phyloP scores from a whole-genome alignment of 2,797 vertebrate species.

The Rhinophrynus dorsalis region DNA sequence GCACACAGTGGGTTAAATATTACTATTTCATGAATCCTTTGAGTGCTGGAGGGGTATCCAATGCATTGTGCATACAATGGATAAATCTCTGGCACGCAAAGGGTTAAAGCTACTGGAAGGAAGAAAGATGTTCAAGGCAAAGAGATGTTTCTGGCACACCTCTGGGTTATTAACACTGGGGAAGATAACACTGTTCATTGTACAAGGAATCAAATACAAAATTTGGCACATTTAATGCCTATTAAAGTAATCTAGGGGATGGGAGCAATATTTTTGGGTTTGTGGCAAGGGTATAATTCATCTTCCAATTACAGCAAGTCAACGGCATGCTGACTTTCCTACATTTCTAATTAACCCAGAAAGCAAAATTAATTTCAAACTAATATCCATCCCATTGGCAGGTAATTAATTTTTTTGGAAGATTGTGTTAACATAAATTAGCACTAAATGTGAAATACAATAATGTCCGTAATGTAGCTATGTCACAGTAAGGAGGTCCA shows the following conservation, averaged over 20 bases:
- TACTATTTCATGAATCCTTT: too few species aligned
- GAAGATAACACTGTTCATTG: conserved; percentile 29
- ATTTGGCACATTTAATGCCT: conserved; percentile 29
- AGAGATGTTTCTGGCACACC: too few species aligned
- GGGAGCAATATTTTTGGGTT: conserved; percentile 41
- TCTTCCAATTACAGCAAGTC: conserved; percentile 47
- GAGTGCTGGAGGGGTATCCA: too few species aligned
- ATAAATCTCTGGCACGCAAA: too few species aligned
- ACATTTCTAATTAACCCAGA: conserved; percentile 49
- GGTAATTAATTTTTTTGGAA: conserved; percentile 45
- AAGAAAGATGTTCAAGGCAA: too few species aligned
- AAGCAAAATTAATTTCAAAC: conserved; percentile 48
- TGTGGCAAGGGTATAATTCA: conserved; percentile 39
- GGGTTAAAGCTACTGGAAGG: too few species aligned
- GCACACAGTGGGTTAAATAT: too few species aligned
- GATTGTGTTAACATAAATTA: conserved; percentile 47
- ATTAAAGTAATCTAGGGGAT: conserved; percentile 12
- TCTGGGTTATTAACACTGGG: not conserved
- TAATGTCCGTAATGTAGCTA: conserved; percentile 35
- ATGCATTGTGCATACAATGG: too few species aligned
- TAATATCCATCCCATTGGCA: conserved; percentile 49
- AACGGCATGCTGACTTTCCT: conserved; percentile 42
- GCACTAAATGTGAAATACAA: conserved; percentile 44
- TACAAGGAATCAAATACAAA: conserved; percentile 22
- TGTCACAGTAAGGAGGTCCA: conserved; percentile 17